phyloP scores from a whole-genome alignment of 2,797 vertebrate genomes.

The Australoheros facetus region DNA sequence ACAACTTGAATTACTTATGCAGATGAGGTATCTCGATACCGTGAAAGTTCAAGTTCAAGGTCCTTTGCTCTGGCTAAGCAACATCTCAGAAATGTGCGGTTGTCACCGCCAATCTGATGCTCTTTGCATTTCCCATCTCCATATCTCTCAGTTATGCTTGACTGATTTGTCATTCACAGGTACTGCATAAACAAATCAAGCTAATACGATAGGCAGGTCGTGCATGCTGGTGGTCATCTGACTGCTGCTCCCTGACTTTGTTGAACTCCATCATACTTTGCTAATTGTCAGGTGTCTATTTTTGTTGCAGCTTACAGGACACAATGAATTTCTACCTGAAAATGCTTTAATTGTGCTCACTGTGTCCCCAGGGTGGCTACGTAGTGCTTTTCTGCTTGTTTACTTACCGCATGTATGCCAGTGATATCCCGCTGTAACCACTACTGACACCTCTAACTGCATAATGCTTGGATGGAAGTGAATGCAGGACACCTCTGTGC shows the following conservation, averaged over 20 bases:
- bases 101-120: slow-evolving; percentile 21
- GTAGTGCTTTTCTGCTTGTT: neutral
- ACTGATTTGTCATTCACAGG: slow-evolving; percentile 41
- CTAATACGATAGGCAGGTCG: slow-evolving; percentile 1
- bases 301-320: neutral
- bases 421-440: slow-evolving; percentile 21
- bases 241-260: slow-evolving; percentile 7
- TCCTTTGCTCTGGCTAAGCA: slow-evolving; percentile 22
- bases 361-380: neutral
- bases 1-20: slow-evolving; percentile 75
- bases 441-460: slow-evolving; percentile 35
- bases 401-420: slow-evolving; percentile 5
- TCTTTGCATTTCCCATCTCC: slow-evolving; percentile 37
- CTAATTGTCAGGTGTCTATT: neutral
- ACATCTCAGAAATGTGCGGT: slow-evolving; percentile 21
- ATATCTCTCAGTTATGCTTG: slow-evolving; percentile 31
- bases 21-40: slow-evolving; percentile 67
- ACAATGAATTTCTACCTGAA: neutral
- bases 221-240: neutral
- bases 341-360: neutral
- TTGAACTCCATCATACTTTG: slow-evolving; percentile 3
- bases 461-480: slow-evolving; percentile 29
- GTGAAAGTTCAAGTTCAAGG: slow-evolving; percentile 61
- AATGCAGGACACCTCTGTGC: slow-evolving; percentile 22
- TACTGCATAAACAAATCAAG: slow-evolving; percentile 28